phyloP scores from a whole-genome alignment of 2,888 invertebrate species.

The Melipona bicolor region DNA sequence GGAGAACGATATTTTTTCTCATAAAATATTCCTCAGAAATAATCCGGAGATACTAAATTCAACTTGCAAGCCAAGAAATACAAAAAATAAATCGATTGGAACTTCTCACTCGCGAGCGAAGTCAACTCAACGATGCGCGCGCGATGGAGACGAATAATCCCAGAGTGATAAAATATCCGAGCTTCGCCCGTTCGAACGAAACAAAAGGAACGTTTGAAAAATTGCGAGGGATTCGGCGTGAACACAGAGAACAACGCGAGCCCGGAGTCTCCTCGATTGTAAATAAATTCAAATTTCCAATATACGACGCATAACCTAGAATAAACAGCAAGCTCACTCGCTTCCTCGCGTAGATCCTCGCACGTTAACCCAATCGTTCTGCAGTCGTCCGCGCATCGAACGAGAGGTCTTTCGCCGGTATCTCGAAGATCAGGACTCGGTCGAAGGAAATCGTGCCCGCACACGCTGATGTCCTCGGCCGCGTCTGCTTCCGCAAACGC shows the following conservation, averaged over 20 bases:
- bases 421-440: not conserved
- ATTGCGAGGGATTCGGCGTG: not conserved
- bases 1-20: too few species aligned
- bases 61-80: too few species aligned
- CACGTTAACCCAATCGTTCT: slow-evolving; percentile 17
- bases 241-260: not conserved
- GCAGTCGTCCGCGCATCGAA: slow-evolving; percentile 30
- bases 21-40: too few species aligned
- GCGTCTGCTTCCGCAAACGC: not conserved
- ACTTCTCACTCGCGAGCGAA: not conserved
- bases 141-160: not conserved
- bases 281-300: not conserved
- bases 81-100: not conserved
- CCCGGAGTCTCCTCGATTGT: not conserved
- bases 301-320: not conserved
- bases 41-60: too few species aligned
- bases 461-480: not conserved
- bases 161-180: not conserved
- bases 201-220: not conserved
- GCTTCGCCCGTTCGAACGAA: not conserved
- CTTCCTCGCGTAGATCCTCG: slow-evolving; percentile 3
- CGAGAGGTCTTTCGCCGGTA: not conserved
- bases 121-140: not conserved
- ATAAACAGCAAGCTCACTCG: slow-evolving; percentile 1
- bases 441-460: not conserved